Evolutionary conservation across 2,888 invertebrate genomes (phyloP), one percentile per base, ranked within the genome.

Genomic region (Megalurothrips usitatus): DNA sequence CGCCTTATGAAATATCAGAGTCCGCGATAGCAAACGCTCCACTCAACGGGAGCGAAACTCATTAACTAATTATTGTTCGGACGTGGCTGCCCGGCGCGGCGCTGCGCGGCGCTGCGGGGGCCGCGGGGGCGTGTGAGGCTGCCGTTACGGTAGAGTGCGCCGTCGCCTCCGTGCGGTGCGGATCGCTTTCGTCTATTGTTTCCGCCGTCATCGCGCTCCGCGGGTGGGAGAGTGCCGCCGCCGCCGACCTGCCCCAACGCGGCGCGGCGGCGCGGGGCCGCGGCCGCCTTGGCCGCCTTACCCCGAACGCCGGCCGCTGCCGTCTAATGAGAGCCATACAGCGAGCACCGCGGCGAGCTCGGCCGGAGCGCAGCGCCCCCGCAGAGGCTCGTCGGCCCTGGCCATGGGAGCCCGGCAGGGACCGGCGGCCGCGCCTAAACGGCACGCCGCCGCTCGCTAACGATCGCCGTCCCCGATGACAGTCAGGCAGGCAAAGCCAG

Each of bases 31-130:
- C 19, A 58, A 43, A 43, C 19, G 68, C 68, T 26, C 10, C 68
- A 23, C 68, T 75, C 68, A 75, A 75, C 68, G 68, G 68, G 68
- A 75, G 68, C 68, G 68, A 75, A 75, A 75, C 68, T 75, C 68
- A 75, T 75, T 75, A 75, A 75, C 68, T 75, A 75, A 75, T 75
- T 75, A 75, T 75, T 75, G 68, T 75, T 26, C 68, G 68, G 12
- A 26, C 68, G 9, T 75, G 68, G 68, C 52, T 6, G 52, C 23
- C 26, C 9, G 68, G 68, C 68, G 26, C 26, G 26, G 68, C 68
- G 58, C 63, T 9, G 68, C n/a, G n/a, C n/a, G n/a, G 58, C 14
- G 34, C 34, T 17, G 58, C 58, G 58, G 58, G 19, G 58, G 58
- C 58, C 6, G n/a, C 58, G 58, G 58, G 58, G 34, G 34, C 34